Percentiles rank a stretch among this genome's conserved stretches.
phyloP scores from a whole-genome alignment of 2,113 vertebrate species.

The Ophiodon elongatus region DNA sequence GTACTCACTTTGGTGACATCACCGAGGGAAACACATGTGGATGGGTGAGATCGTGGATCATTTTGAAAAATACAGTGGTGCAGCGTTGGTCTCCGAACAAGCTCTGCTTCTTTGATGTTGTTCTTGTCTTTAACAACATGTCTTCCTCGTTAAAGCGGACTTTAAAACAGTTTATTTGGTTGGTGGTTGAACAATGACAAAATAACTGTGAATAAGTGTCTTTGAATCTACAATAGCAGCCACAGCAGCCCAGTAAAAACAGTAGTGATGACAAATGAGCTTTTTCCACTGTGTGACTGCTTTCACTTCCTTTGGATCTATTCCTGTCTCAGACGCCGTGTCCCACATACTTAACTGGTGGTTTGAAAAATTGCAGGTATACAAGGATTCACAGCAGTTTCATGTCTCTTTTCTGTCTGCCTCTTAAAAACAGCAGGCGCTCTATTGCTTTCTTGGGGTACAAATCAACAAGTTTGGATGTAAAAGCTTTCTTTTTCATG shows the following conservation, averaged over 20 bases:
- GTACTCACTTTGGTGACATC: constrained; percentile 31
- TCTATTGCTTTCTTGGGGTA: not conserved
- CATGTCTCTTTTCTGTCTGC: constrained; percentile 3
- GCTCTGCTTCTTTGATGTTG: constrained; percentile 29
- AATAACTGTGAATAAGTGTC: constrained; percentile 37
- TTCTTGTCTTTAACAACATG: constrained; percentile 36
- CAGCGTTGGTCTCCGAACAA: constrained; percentile 26
- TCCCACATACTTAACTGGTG: constrained; percentile 34
- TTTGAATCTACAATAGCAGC: constrained; percentile 38
- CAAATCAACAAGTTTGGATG: not conserved
- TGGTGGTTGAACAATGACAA: constrained; percentile 53
- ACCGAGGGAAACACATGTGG: constrained; percentile 33
- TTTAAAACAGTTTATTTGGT: constrained; percentile 45
- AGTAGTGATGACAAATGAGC: constrained; percentile 64
- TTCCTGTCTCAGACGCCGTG: constrained; percentile 59
- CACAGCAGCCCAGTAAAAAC: constrained; percentile 47
- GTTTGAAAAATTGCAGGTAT: constrained; percentile 46
- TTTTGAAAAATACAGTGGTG: constrained; percentile 35
- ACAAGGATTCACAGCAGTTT: constrained; percentile 4
- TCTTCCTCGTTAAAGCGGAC: constrained; percentile 16
- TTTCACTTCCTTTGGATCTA: constrained; percentile 67
- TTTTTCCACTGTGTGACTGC: constrained; percentile 66
- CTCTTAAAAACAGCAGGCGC: constrained; percentile 7
- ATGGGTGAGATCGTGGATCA: not conserved
- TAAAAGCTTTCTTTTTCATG: not conserved